phyloP scores from a whole-genome alignment of 2,888 invertebrate species.

The Cryptophagus acutangulus region DNA sequence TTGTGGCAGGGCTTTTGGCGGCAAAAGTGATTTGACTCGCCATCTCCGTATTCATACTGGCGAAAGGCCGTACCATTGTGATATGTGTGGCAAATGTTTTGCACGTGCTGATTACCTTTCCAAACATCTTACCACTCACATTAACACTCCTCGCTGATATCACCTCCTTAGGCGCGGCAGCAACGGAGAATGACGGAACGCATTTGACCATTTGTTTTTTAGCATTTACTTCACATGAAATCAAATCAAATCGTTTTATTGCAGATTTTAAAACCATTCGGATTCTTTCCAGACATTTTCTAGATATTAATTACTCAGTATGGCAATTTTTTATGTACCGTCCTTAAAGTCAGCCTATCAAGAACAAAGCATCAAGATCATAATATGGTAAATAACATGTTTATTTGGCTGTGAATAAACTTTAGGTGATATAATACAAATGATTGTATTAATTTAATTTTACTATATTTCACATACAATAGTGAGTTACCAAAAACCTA shows the following conservation, averaged over 20 bases:
- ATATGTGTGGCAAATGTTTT: slow-evolving; percentile 88
- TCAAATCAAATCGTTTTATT: no score
- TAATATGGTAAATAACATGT: slow-evolving; percentile 21
- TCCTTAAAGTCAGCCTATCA: slow-evolving; percentile 30
- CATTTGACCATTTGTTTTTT: neutral
- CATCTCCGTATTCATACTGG: slow-evolving; percentile 86
- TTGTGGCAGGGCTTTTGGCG: slow-evolving; percentile 83
- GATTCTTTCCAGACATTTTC: no score
- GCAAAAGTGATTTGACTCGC: slow-evolving; percentile 81
- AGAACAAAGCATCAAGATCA: slow-evolving; percentile 28
- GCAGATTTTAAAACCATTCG: no score
- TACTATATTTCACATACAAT: slow-evolving; percentile 7
- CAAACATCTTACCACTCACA: slow-evolving; percentile 86
- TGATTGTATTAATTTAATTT: slow-evolving; percentile 6
- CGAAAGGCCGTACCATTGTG: slow-evolving; percentile 85
- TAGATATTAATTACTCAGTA: no score
- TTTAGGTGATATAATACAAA: slow-evolving; percentile 27
- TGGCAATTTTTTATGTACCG: slow-evolving; percentile 21
- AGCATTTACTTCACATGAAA: neutral
- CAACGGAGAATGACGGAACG: neutral
- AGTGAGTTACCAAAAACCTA: slow-evolving; percentile 33
- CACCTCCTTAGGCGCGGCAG: neutral
- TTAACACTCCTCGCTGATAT: slow-evolving; percentile 62
- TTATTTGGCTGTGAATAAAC: slow-evolving; percentile 38
- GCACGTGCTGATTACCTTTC: slow-evolving; percentile 86